Evolutionary conservation across 1,140 invertebrate genomes (phyloP), one percentile per base, ranked within the genome.

Genomic region (Andrena cerasifolii): DNA sequence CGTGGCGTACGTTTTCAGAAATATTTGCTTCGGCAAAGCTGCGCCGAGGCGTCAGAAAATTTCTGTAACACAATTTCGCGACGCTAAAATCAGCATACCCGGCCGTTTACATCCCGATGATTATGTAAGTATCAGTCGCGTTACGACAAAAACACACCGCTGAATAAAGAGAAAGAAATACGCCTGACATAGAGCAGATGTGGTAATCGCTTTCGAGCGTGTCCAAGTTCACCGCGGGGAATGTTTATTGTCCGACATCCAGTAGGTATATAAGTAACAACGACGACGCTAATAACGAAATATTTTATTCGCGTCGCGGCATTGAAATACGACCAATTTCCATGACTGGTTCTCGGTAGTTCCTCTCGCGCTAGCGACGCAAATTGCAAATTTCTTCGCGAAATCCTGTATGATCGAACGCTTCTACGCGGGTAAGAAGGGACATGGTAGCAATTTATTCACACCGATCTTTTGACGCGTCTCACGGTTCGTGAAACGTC

Each of bases 361-460:
- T 33, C 61, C 21, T 28, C 14, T 24, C 26, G 18, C 18, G 3
- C 21, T 5, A 18, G n/a, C 24, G 36, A 36, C n/a, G 28, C 40
- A 72, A 61, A 72, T 72, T 45, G 49, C 31, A 33, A 10, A 49
- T 47, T n/a, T 4, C 0, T 26, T 61, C 68, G 43, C 16, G 56
- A 72, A 51, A 49, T 62, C 36, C 31, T 14, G 33, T 28, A 14
- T n/a, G 51, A n/a, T 14, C 2, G 18, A 62, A 21, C 21, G 6
- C 14, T 62, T 26, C 21, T 8, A 40, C 18, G 16, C 21, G 1
- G 8, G 0, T 8, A 56, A 28, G 21, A 16, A 40, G 36, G 3
- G 36, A 40, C 4, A 40, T 10, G n/a, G n/a, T n/a, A n/a, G 36
- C 10, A 40, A 40, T 40, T 40, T 45, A 31, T 40, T 54, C 33